These are phyloP conservation scores for Heterochromis multidens DNA, from an alignment of 2,113 vertebrate genomes.

Conservation along the genomic window DNA sequence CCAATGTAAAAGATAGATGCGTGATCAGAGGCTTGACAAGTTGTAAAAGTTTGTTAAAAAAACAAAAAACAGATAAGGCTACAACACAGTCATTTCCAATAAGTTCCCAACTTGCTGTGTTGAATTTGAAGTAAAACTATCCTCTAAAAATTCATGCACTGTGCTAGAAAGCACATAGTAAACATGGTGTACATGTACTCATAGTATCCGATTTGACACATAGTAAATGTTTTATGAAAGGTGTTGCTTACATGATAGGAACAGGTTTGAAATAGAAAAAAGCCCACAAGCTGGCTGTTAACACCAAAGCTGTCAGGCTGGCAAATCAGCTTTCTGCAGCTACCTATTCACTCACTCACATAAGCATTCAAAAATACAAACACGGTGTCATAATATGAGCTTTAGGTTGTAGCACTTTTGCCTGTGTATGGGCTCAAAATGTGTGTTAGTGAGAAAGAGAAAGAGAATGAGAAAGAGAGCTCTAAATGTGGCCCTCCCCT, in stretches of 20 bases:
- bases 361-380: background rate
- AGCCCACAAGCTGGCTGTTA: background rate
- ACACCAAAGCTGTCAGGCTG: background rate
- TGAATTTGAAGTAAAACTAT: background rate
- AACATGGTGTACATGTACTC: background rate
- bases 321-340: background rate
- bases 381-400: background rate
- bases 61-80: too few species aligned
- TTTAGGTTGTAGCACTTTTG: background rate
- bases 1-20: too few species aligned
- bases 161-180: background rate
- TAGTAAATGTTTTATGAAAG: background rate
- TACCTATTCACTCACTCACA: background rate
- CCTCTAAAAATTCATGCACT: background rate
- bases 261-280: background rate
- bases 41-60: too few species aligned
- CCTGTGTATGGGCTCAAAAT: background rate
- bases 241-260: background rate
- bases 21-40: too few species aligned
- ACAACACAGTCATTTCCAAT: too few species aligned
- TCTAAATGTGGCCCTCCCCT: conserved; percentile 1
- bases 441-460: background rate
- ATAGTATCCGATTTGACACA: background rate
- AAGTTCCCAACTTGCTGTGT: background rate
- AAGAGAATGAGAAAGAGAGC: background rate